Percentiles rank a stretch among this genome's conserved stretches.
Conservation (phyloP, 2,113 vertebrate genomes). For the Odocoileus hemionus region DNA sequence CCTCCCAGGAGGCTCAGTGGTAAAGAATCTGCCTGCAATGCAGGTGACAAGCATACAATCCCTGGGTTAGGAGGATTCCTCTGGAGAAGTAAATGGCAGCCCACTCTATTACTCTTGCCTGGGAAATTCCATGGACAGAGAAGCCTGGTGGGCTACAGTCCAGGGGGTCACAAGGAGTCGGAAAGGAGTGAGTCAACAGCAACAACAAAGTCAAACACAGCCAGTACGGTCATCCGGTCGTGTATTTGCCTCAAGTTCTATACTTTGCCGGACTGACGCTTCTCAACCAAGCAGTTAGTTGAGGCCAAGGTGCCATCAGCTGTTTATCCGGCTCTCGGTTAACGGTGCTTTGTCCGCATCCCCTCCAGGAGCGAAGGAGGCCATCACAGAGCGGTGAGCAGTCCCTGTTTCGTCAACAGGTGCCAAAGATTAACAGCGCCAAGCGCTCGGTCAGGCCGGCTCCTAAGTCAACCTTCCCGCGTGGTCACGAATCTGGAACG, state of each 20-base stretch:
- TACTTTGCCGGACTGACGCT: accelerated
- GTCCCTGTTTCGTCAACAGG: neutral
- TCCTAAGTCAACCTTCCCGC: neutral
- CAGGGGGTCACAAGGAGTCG: neutral
- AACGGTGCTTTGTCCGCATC: neutral
- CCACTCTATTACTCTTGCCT: neutral
- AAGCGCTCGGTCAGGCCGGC: accelerated
- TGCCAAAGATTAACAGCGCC: neutral
- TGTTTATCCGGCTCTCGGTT: neutral
- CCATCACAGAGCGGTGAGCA: neutral
- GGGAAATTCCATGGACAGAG: neutral
- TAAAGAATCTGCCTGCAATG: neutral
- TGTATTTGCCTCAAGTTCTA: neutral
- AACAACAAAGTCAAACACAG: neutral
- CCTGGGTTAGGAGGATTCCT: neutral
- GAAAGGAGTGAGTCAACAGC: neutral
- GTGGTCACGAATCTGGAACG: accelerated
- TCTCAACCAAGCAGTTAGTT: neutral
- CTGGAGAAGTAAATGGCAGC: neutral
- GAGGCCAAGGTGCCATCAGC: neutral
- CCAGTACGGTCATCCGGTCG: neutral
- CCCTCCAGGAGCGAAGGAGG: neutral
- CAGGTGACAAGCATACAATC: neutral
- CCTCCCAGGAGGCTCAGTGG: neutral
- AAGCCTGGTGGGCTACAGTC: neutral